These are phyloP conservation scores for Lepus americanus DNA, from an alignment of 2,113 vertebrate species.

Conservation along the genomic window DNA sequence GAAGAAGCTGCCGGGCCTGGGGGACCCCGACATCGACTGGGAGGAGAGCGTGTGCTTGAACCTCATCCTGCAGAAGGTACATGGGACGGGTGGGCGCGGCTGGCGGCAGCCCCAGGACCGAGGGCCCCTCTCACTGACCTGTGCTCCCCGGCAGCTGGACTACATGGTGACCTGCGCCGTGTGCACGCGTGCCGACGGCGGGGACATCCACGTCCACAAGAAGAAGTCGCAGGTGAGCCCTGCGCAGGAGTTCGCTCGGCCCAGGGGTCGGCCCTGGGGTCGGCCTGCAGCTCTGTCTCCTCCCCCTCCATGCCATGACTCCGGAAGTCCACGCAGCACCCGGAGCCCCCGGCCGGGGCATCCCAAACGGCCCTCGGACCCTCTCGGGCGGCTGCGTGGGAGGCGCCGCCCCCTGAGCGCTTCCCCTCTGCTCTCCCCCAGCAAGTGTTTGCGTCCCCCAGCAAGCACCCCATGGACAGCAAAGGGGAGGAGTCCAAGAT, in stretches of 20 bases:
- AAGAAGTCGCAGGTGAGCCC: constrained; percentile 97
- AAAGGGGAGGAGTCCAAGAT: constrained; percentile 99
- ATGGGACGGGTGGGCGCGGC: fast-evolving
- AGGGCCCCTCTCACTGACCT: background rate
- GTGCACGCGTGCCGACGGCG: constrained; percentile 96
- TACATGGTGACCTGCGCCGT: constrained; percentile 99
- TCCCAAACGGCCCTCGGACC: too few species aligned
- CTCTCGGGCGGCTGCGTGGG: too few species aligned
- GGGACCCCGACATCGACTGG: constrained; percentile 99
- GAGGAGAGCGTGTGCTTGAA: constrained; percentile 99
- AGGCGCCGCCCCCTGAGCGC: background rate
- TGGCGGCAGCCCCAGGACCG: fast-evolving
- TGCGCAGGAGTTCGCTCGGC: fast-evolving
- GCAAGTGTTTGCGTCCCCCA: constrained; percentile 99
- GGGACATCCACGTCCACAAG: constrained; percentile 98
- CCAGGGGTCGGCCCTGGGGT: background rate
- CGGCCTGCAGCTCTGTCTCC: background rate
- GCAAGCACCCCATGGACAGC: constrained; percentile 99
- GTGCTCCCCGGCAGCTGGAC: constrained; percentile 90
- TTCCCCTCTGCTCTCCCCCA: constrained; percentile 82
- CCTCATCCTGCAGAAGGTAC: constrained; percentile 97
- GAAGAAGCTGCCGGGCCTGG: constrained; percentile 97
- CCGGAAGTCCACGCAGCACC: fast-evolving
- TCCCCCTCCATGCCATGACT: background rate
- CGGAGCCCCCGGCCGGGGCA: fast-evolving